Evolutionary conservation across 1,140 invertebrate genomes (phyloP).

Genomic region (Cyclina sinensis): DNA sequence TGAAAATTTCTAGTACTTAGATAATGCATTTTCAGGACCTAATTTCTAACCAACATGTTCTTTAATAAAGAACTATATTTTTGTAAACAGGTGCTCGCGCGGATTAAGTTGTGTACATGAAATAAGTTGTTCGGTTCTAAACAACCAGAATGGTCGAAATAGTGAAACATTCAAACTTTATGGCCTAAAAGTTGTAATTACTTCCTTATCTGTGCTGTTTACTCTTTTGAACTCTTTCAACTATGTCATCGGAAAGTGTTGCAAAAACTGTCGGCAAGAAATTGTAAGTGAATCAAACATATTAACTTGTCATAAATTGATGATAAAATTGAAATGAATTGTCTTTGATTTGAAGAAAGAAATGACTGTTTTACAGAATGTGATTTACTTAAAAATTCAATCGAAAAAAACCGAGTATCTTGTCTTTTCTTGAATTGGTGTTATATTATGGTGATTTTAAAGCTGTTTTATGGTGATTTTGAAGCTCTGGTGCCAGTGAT

Average conservation of each 20-base stretch:
- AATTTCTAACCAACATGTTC: background rate
- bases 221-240: constrained; percentile 10
- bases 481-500: too few relatives aligned
- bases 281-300: constrained; percentile 66
- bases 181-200: background rate
- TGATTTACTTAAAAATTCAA: too few relatives aligned
- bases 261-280: constrained; percentile 75
- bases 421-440: too few relatives aligned
- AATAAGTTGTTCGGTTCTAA: constrained; percentile 60
- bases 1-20: too few relatives aligned
- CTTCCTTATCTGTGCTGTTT: constrained; percentile 22
- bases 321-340: too few relatives aligned
- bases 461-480: too few relatives aligned
- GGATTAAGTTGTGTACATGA: constrained; percentile 60
- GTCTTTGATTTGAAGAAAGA: too few relatives aligned
- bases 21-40: too few relatives aligned
- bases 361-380: too few relatives aligned
- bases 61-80: constrained; percentile 37
- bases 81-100: constrained; percentile 52
- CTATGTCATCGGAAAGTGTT: constrained; percentile 74
- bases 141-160: constrained; percentile 40
- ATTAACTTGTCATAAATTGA: too few relatives aligned
- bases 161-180: background rate
- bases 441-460: too few relatives aligned
- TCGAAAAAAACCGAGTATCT: too few relatives aligned